A percentile compares a stretch with the other conserved stretches of the same genome.
Evolutionary conservation across 2,888 invertebrate species (phyloP).

Genomic region (Stenoptilia bipunctidactyla): DNA sequence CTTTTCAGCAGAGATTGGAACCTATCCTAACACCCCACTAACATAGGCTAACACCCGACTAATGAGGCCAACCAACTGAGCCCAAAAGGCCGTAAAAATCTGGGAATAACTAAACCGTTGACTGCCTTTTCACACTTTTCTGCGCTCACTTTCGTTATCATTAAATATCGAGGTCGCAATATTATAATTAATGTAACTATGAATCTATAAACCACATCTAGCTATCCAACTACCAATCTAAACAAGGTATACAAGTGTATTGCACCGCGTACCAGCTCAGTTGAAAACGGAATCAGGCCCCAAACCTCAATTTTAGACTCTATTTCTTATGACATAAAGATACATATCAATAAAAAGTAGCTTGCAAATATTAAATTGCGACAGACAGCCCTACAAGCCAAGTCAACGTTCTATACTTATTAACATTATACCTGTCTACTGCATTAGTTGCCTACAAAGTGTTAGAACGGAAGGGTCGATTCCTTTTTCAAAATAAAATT

Average conservation of each 20-base stretch:
- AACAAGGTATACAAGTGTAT: constrained; percentile 26
- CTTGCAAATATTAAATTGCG: constrained; percentile 29
- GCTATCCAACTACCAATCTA: constrained; percentile 37
- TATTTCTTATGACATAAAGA: too few relatives aligned
- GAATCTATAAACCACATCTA: constrained; percentile 17
- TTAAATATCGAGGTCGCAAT: constrained; percentile 16
- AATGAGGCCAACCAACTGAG: too few relatives aligned
- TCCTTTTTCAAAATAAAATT: not conserved
- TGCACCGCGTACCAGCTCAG: constrained; percentile 29
- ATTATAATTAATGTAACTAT: not conserved
- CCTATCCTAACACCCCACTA: too few relatives aligned
- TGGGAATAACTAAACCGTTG: too few relatives aligned
- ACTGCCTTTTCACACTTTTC: constrained; percentile 28
- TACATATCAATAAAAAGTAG: constrained; percentile 2
- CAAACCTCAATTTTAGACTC: too few relatives aligned
- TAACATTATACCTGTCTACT: constrained; percentile 55
- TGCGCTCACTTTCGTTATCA: constrained; percentile 17
- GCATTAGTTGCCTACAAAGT: constrained; percentile 52
- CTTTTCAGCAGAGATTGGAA: too few relatives aligned
- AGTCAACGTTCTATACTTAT: constrained; percentile 60
- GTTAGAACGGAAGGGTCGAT: constrained; percentile 53
- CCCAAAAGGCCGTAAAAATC: too few relatives aligned
- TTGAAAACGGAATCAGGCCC: too few relatives aligned
- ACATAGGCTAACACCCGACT: too few relatives aligned
- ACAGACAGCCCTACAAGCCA: constrained; percentile 38